Evolutionary conservation across 2,797 vertebrate genomes (phyloP), one percentile per base, ranked within the genome.

Genomic region (Oreortyx pictus): DNA sequence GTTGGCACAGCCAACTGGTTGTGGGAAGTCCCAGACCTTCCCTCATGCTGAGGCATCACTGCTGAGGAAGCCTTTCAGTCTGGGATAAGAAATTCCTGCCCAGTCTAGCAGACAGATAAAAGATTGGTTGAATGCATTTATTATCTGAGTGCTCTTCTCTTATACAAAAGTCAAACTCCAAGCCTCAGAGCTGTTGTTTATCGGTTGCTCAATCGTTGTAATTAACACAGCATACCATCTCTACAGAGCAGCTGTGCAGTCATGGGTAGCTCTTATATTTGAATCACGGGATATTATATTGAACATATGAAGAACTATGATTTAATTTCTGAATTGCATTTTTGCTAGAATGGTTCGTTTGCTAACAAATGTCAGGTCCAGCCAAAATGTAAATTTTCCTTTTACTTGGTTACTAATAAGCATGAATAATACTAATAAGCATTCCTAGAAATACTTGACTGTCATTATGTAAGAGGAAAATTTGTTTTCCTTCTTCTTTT

Each of bases 401-500:
- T 90, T 87, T 52, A 72, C 31, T 35, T 60, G 31, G 14, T 70
- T 61, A 25, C 44, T 62, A 84, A 54, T 57, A 82, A 44, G 47
- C 84, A 88, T 27, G 50, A 85, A 89, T n/a, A n/a, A n/a, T n/a
- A n/a, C n/a, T n/a, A n/a, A n/a, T n/a, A 71, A 49, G 49, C 57
- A 65, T 65, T 89, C 64, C 87, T 50, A 82, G 73, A 66, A 46
- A 60, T 9, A 62, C 66, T 93, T 89, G 85, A 61, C 71, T 96
- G 60, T 90, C 92, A 83, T 86, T 88, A 50, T 81, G 47, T 86
- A 78, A 80, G 65, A 70, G 74, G 81, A 74, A 54, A 92, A 37
- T 61, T 12, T 88, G 24, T 17, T n/a, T 90, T 94, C 50, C 50
- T 61, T 96, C 50, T 61, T 96, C 27, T n/a, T 89, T 94, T 18